These are phyloP conservation scores for Pithys albifrons DNA, from an alignment of 2,113 vertebrate genomes.

Conservation along the genomic window DNA sequence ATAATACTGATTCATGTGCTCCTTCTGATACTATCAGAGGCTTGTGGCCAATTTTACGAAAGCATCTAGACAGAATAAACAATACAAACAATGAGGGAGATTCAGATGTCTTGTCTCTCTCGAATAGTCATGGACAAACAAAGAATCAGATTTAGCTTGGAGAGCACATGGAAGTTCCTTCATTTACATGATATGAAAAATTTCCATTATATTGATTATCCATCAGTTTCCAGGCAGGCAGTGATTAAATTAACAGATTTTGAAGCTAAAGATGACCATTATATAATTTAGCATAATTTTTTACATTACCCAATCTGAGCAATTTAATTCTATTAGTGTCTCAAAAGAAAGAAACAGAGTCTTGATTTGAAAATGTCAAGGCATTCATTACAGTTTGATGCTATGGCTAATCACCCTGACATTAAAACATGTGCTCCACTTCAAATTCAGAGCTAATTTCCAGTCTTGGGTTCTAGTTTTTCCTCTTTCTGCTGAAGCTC, in stretches of 20 bases:
- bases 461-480: neutral
- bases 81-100: neutral
- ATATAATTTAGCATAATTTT: slow-evolving; percentile 7
- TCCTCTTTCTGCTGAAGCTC: neutral
- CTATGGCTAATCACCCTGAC: slow-evolving; percentile 42
- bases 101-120: neutral
- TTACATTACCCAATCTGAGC: neutral
- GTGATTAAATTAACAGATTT: slow-evolving; percentile 39
- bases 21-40: neutral
- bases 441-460: neutral
- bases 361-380: slow-evolving; percentile 58
- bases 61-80: neutral
- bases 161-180: neutral
- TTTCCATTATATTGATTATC: neutral
- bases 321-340: slow-evolving; percentile 32
- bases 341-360: slow-evolving; percentile 17
- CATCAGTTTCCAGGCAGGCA: neutral
- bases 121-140: neutral
- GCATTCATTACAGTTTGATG: slow-evolving; percentile 35
- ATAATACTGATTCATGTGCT: neutral
- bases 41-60: neutral
- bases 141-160: neutral
- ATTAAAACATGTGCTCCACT: slow-evolving; percentile 20
- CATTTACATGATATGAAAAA: neutral
- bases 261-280: neutral